These are phyloP conservation scores for Cheumatopsyche charites DNA, from an alignment of 1,140 invertebrate species.

Conservation along the genomic window DNA sequence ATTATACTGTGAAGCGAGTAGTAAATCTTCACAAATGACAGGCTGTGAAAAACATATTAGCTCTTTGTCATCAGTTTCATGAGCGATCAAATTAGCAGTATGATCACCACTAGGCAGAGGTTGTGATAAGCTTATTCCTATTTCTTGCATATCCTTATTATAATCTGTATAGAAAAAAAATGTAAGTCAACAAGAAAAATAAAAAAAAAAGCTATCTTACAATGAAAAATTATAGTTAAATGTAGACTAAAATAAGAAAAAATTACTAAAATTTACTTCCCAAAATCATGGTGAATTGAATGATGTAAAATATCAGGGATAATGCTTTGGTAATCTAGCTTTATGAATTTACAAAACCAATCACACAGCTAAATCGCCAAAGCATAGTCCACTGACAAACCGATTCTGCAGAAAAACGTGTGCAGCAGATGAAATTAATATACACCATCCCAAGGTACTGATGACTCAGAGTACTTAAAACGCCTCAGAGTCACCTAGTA, in stretches of 20 bases:
- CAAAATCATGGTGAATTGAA: background rate
- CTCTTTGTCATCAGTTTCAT: slow-evolving; percentile 50
- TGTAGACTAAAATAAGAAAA: background rate
- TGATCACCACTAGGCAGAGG: slow-evolving; percentile 45
- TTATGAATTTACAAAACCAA: slow-evolving; percentile 76
- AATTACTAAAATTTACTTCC: background rate
- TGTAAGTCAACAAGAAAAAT: slow-evolving; percentile 43
- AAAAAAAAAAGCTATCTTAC: slow-evolving; percentile 10
- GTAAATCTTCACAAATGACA: slow-evolving; percentile 78
- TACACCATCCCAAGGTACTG: slow-evolving; percentile 52
- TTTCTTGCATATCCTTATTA: background rate
- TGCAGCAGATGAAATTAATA: slow-evolving; percentile 39
- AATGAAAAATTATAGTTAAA: background rate
- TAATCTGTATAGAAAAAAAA: slow-evolving; percentile 37
- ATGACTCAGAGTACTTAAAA: slow-evolving; percentile 58
- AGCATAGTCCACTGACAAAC: slow-evolving; percentile 64
- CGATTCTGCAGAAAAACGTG: background rate
- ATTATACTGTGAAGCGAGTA: slow-evolving; percentile 77
- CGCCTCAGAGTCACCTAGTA: slow-evolving; percentile 84
- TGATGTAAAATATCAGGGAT: slow-evolving; percentile 49
- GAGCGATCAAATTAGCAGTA: slow-evolving; percentile 51
- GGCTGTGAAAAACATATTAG: slow-evolving; percentile 87
- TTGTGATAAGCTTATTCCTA: slow-evolving; percentile 51
- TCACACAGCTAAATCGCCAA: slow-evolving; percentile 98
- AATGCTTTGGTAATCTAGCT: slow-evolving; percentile 95